Conservation (phyloP, 2,888 invertebrate species). For the Acronicta alni region DNA sequence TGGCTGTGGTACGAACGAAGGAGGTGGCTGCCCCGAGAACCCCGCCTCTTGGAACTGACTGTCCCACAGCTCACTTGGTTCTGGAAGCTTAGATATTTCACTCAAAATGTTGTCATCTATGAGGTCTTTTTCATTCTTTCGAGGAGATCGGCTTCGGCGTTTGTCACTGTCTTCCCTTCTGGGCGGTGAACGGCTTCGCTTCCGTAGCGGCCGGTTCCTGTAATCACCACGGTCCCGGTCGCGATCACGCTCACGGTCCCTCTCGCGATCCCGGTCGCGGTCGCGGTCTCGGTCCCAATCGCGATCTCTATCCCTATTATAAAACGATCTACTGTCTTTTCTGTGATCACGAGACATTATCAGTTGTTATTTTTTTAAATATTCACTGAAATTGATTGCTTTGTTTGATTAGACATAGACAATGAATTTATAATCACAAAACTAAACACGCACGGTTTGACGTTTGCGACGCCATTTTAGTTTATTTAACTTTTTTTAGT, state of each 20-base stretch:
- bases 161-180: conserved; percentile 63
- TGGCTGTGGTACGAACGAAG: conserved; percentile 55
- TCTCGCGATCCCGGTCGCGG: conserved; percentile 61
- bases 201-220: conserved; percentile 59
- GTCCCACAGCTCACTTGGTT: conserved; percentile 84
- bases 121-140: conserved; percentile 77
- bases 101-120: conserved; percentile 82
- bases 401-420: conserved; percentile 3
- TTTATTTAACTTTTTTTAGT: too few relatives aligned
- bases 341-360: conserved; percentile 72
- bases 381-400: conserved; percentile 3
- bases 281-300: conserved; percentile 66
- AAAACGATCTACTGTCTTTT: conserved; percentile 58
- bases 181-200: conserved; percentile 73
- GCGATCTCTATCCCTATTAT: conserved; percentile 65
- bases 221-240: conserved; percentile 60
- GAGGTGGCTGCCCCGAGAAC: conserved; percentile 60
- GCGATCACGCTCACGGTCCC: conserved; percentile 49
- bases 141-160: conserved; percentile 72
- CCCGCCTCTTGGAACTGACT: conserved; percentile 75
- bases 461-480: conserved; percentile 42
- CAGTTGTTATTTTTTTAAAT: conserved; percentile 2
- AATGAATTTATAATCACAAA: conserved; percentile 6
- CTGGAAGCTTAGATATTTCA: conserved; percentile 82
- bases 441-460: conserved; percentile 47